Evolutionary conservation across 2,113 vertebrate genomes (phyloP), one percentile per base, ranked within the genome.

Genomic region (Monopterus albus): DNA sequence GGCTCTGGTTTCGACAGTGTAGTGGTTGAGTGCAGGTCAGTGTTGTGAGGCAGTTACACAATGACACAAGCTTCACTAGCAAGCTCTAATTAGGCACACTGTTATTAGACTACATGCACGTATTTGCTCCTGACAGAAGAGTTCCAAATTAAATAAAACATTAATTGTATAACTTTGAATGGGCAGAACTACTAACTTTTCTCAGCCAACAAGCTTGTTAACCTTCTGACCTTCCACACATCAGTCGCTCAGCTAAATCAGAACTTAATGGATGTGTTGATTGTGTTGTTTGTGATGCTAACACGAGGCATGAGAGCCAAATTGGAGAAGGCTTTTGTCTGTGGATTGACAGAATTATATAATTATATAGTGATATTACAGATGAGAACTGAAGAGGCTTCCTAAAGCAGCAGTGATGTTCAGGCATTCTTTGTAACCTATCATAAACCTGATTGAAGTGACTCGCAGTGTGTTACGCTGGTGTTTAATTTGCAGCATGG

Each of bases 181-280:
- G 13, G 28, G 17, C 33, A 33, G 7, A 28, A 21, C 25, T 47
- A 4, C 38, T 52, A 26, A 70, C 71, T 69, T 75, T 60, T 46
- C 72, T 52, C 42, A 14, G 25, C 42, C 38, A 18, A 55, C 67
- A 12, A 33, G 72, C 72, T 76, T 33, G 59, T 85, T 76, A 69
- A 72, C 75, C 67, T 18, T 0, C n/a, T 21, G 63, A 79, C 72
- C 63, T 66, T 70, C 25, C 15, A 33, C 0, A 2, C 74, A 49
- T 67, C 74, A 53, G 38, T 31, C 14, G 7, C 56, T 49, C 64
- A 38, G 60, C 43, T 53, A 55, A 10, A 28, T 35, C n/a, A 28
- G 49, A 74, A 70, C 63, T 75, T 4, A 63, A 62, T 43, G 45
- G 64, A 70, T 57, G 60, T 7, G 59, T 45, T 69, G 40, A 55